A percentile compares a stretch with the other conserved stretches of the same genome.
Conservation (phyloP, 92 coral and sea anemone genomes). For the Palythoa grandis region DNA sequence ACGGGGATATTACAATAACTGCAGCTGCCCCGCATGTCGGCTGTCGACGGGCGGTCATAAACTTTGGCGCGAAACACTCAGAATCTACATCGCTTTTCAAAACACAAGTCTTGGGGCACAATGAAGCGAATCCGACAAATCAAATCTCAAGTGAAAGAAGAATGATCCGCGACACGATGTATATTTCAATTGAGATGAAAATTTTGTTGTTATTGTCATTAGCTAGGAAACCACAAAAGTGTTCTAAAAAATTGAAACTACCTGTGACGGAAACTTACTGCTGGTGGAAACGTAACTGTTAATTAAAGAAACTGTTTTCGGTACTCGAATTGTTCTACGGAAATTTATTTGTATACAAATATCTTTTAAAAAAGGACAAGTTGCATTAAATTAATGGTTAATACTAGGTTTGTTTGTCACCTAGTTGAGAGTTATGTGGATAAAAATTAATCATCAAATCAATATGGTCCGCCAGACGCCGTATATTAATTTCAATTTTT, state of each 20-base stretch:
- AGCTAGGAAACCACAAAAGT: slow-evolving; percentile 3
- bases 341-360: slow-evolving; percentile 38
- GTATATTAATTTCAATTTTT: neutral
- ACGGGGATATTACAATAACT: slow-evolving; percentile 17
- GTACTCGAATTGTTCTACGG: slow-evolving; percentile 25
- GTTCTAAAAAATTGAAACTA: slow-evolving; percentile 22
- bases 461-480: slow-evolving; percentile 1
- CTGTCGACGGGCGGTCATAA: slow-evolving; percentile 41
- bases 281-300: slow-evolving; percentile 11
- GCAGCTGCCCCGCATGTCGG: slow-evolving; percentile 37
- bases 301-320: slow-evolving; percentile 41
- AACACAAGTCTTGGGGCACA: neutral
- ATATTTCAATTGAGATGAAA: neutral
- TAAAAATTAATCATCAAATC: neutral
- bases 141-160: slow-evolving; percentile 10
- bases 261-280: slow-evolving; percentile 44
- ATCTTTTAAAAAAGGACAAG: neutral
- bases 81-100: slow-evolving; percentile 44
- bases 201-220: neutral
- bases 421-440: slow-evolving; percentile 1
- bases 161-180: neutral
- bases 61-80: slow-evolving; percentile 41
- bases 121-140: slow-evolving; percentile 18
- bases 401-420: neutral
- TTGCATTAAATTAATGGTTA: neutral